These are phyloP conservation scores for Mastacembelus armatus DNA, from an alignment of 2,797 vertebrate genomes.

Conservation along the genomic window DNA sequence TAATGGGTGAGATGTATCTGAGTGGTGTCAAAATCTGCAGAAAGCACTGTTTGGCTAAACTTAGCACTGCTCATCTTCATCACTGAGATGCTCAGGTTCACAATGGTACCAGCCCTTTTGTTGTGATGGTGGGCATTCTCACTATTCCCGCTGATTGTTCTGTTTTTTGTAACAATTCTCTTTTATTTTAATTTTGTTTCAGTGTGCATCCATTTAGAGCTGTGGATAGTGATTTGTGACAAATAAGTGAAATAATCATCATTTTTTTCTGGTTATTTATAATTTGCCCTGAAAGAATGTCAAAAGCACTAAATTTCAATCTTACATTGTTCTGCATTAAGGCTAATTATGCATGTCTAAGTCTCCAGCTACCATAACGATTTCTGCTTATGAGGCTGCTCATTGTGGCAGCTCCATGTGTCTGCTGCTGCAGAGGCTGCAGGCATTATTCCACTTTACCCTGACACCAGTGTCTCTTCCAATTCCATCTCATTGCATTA, in stretches of 20 bases:
- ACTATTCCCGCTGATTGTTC: conserved; percentile 27
- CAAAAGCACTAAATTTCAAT: conserved; percentile 75
- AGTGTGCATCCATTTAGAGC: conserved; percentile 41
- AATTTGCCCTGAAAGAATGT: conserved; percentile 73
- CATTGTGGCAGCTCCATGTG: conserved; percentile 76
- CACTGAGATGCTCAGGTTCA: conserved; percentile 17
- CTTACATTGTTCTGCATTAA: conserved; percentile 57
- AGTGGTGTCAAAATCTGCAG: conserved; percentile 5
- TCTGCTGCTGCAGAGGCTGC: conserved; percentile 71
- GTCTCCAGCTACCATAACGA: conserved; percentile 68
- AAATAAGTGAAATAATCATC: conserved; percentile 72
- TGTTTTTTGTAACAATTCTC: conserved; percentile 19
- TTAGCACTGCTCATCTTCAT: conserved; percentile 8
- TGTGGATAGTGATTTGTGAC: conserved; percentile 56
- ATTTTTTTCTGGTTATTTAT: conserved; percentile 72
- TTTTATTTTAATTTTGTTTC: neutral
- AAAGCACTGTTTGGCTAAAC: neutral
- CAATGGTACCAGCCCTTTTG: conserved; percentile 26
- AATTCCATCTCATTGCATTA: conserved; percentile 78
- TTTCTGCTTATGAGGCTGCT: conserved; percentile 76
- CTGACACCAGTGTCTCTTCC: conserved; percentile 81
- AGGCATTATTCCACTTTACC: conserved; percentile 75
- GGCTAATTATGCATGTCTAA: conserved; percentile 78
- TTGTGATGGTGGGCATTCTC: conserved; percentile 40
- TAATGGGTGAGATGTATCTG: neutral